Evolutionary conservation across 1,140 invertebrate genomes (phyloP), one percentile per base, ranked within the genome.

Genomic region (Subanguina moxae): DNA sequence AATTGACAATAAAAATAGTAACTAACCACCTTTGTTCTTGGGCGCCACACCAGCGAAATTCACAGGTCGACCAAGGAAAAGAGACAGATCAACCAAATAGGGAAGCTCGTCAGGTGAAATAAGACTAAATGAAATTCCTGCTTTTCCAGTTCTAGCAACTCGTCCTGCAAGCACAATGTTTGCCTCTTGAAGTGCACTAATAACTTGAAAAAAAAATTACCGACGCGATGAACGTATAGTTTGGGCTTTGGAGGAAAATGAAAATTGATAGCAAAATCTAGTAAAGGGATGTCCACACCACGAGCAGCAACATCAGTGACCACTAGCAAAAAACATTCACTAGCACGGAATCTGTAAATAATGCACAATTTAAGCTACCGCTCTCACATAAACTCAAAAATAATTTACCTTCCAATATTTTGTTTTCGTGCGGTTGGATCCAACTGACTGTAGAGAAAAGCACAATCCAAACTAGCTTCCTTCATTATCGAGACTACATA

Each of bases 281-380:
- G 84, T 68, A 91, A 87, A 0, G 96, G 95, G 81, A 99, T 92
- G 84, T 98, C 95, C 38, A 98, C 90, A 67, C 96, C 96, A 81
- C 96, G 86, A 0, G 96, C 94, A 1, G 95, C 95, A 7, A 98
- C 88, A 85, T 99, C 96, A 0, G 96, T 98, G 0, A 97, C 94
- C 15, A 99, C 84, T 1, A 99, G 83, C 7, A 90, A 88, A 56
- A 74, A 82, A 9, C 77, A 76, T 73, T 84, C 82, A 62, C 82
- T 84, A 9, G 87, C 88, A 64, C 89, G 88, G 85, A 98, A 99
- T 83, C 93, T 93, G 0, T 19, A 76, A 74, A 38, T 38, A 11
- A 38, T 38, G 11, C 32, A 38, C 11, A 3, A 38, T 38, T 38
- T 5, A 38, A 38, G n/a, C n/a, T n/a, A n/a, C n/a, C n/a, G n/a